Percentiles rank a stretch among this genome's conserved stretches.
phyloP scores from a whole-genome alignment of 2,797 vertebrate species.

The Denticeps clupeoides region DNA sequence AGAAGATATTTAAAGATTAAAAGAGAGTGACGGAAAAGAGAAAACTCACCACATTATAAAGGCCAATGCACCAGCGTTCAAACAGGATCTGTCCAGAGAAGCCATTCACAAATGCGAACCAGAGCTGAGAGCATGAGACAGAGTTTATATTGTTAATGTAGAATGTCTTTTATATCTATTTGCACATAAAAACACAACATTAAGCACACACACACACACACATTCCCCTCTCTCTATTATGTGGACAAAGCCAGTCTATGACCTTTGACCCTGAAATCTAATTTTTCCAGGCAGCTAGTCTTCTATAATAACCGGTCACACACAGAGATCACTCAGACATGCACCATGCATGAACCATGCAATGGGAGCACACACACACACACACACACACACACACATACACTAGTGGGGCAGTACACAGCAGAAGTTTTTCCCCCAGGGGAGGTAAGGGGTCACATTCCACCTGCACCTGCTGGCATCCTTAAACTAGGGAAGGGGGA shows the following conservation, averaged over 20 bases:
- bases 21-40: conserved; percentile 1
- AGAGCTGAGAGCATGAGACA: conserved; percentile 91
- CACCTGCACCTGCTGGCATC: conserved; percentile 60
- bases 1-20: not conserved
- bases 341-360: not conserved
- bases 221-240: conserved; percentile 17
- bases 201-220: conserved; percentile 4
- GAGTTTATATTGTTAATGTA: too few species aligned
- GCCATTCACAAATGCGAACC: conserved; percentile 98
- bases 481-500: conserved; percentile 34
- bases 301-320: conserved; percentile 36
- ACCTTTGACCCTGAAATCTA: conserved; percentile 34
- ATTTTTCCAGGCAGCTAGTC: conserved; percentile 35
- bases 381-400: conserved; percentile 8
- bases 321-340: conserved; percentile 1
- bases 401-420: conserved; percentile 19
- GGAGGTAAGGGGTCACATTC: conserved; percentile 17
- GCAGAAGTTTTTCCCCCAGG: conserved; percentile 1
- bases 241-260: conserved; percentile 34
- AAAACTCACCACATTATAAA: conserved; percentile 96
- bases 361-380: conserved; percentile 6
- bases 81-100: conserved; percentile 99
- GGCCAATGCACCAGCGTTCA: conserved; percentile 96
- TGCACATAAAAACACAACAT: conserved; percentile 4
- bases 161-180: too few species aligned